Evolutionary conservation across 2,888 invertebrate species (phyloP), one percentile per base, ranked within the genome.

Genomic region (Agonopterix alstromeriana): DNA sequence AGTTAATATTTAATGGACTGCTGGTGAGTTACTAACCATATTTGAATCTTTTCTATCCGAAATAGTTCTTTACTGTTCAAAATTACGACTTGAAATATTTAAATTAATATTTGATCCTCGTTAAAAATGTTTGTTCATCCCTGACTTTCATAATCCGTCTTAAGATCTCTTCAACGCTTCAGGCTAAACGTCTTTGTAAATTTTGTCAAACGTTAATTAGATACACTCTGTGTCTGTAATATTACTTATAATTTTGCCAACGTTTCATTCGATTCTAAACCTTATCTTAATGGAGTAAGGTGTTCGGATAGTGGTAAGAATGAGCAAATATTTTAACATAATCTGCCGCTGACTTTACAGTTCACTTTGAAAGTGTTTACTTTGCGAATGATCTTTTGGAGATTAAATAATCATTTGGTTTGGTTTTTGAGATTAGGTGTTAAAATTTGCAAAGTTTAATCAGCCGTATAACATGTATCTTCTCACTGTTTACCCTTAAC

Each of bases 171-270:
- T 38, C 38, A 38, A 9, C 10, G 38, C 38, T n/a, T 38, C 38
- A 38, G 38, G n/a, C 9, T 10, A 42, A 3, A 10, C 42, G 42
- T 42, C 45, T 46, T 46, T 46, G 45, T 40, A 40, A 17, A 46
- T 40, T 45, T 46, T 46, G 45, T 46, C 46, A 46, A 46, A 35
- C 46, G 27, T 46, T 42, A 46, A 46, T 46, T 46, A 46, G 41
- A 40, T 36, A 35, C 45, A 45, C 45, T 45, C 41, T 35, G 46
- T 46, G 46, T 46, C 27, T 12, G 10, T 12, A n/a, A 42, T 8
- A 12, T n/a, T 42, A 42, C 42, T 8, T 38, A n/a, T 38, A 4
- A 38, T 38, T 1, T 9, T 10, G 5, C 27, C 7, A 27, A 27
- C 5, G 7, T 27, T 27, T 27, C 5, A 27, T 27, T 27, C 27